These are phyloP conservation scores for Anthopleura xanthogrammica DNA, from an alignment of 92 coral and sea anemone species.

Conservation along the genomic window DNA sequence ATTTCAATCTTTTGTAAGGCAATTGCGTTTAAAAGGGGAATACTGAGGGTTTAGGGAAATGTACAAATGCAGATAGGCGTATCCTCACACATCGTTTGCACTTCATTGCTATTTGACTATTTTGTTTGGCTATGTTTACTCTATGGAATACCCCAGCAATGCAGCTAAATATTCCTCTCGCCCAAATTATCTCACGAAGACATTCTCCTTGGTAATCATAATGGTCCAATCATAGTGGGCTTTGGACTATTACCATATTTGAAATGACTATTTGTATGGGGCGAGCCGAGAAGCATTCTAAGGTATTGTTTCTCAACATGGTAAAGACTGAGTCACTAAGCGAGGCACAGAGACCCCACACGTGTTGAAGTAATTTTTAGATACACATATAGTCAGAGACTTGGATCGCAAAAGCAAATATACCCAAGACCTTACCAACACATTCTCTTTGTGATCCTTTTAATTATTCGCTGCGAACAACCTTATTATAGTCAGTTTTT, in stretches of 20 bases:
- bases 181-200: too few species aligned
- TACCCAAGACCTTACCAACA: background rate
- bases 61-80: background rate
- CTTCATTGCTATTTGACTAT: background rate
- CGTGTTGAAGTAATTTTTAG: background rate
- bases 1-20: background rate
- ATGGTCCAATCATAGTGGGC: background rate
- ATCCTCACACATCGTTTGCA: background rate
- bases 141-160: background rate
- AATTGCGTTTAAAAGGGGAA: background rate
- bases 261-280: background rate
- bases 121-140: background rate
- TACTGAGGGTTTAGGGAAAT: background rate
- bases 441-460: background rate
- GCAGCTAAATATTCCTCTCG: background rate
- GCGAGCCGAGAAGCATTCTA: background rate
- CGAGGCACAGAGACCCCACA: background rate
- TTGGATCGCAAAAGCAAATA: slow-evolving; percentile 1
- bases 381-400: background rate
- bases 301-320: slow-evolving; percentile 9
- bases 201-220: background rate
- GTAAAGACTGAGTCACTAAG: background rate
- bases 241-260: background rate
- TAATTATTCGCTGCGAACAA: background rate
- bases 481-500: background rate